Conservation (phyloP, 2,113 vertebrate species). For the Solea solea region DNA sequence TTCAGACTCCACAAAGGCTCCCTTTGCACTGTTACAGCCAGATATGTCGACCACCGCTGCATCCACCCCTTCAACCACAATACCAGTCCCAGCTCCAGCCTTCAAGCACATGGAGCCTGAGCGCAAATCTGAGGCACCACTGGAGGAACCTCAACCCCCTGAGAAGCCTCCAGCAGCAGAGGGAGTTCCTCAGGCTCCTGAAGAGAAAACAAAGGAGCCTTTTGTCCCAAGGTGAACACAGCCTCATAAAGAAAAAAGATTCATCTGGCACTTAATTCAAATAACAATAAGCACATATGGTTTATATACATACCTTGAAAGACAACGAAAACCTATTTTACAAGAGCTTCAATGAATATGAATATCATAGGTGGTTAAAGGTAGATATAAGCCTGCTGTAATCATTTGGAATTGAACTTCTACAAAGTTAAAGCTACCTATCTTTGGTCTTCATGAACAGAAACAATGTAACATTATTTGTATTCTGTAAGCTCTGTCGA, state of each 20-base stretch:
- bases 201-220: conserved; percentile 74
- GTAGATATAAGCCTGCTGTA: too few species aligned
- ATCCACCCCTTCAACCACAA: conserved; percentile 23
- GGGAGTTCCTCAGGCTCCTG: conserved; percentile 36
- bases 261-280: background rate
- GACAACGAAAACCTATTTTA: too few species aligned
- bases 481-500: too few species aligned
- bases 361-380: too few species aligned
- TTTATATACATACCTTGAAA: too few species aligned
- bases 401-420: too few species aligned
- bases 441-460: too few species aligned
- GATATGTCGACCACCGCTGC: conserved; percentile 28
- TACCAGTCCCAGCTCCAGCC: conserved; percentile 49
- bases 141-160: conserved; percentile 44
- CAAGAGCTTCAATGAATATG: too few species aligned
- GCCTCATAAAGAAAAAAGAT: background rate
- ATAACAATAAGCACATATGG: background rate
- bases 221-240: conserved; percentile 64
- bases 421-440: too few species aligned
- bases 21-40: conserved; percentile 40
- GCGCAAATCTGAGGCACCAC: conserved; percentile 23
- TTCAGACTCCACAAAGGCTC: conserved; percentile 55
- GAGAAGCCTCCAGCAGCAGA: conserved; percentile 46
- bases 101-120: conserved; percentile 45
- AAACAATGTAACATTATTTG: too few species aligned